These are phyloP conservation scores for Oophaga pumilio DNA, from an alignment of 2,113 vertebrate genomes.

Conservation along the genomic window DNA sequence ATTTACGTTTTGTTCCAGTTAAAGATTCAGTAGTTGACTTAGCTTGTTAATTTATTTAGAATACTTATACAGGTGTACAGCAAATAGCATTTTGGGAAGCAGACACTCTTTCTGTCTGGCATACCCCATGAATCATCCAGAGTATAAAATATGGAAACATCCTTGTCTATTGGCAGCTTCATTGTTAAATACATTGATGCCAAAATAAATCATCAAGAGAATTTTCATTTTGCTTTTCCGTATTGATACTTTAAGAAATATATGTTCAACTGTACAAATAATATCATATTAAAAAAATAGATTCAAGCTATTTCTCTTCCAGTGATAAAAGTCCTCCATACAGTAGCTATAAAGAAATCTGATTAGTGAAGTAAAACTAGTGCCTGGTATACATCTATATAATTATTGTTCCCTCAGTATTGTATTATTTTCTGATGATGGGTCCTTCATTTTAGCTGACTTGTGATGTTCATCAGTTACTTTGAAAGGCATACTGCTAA, in stretches of 20 bases:
- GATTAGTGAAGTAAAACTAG: neutral
- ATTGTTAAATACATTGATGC: neutral
- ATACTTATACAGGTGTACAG: conserved; percentile 10
- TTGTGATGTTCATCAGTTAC: neutral
- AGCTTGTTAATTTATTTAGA: conserved; percentile 18
- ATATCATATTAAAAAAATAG: neutral
- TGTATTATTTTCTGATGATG: neutral
- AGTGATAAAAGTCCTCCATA: neutral
- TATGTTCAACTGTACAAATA: neutral
- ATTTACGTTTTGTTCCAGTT: conserved; percentile 11
- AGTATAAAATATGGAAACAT: conserved; percentile 19
- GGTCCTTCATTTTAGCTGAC: neutral
- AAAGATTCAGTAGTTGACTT: conserved; percentile 18
- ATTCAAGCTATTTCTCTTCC: neutral
- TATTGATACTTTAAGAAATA: neutral
- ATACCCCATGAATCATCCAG: conserved; percentile 12
- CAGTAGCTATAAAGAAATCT: neutral
- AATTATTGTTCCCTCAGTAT: neutral
- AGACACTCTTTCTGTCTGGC: conserved; percentile 34
- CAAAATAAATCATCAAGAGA: neutral
- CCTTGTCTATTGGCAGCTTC: conserved; percentile 10
- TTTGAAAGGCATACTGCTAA: neutral
- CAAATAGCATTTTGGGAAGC: conserved; percentile 37
- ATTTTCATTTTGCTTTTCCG: neutral
- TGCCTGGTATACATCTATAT: neutral